These are phyloP conservation scores for Akabosia matsudoensis DNA, from an alignment of 1,140 invertebrate genomes.

Conservation along the genomic window DNA sequence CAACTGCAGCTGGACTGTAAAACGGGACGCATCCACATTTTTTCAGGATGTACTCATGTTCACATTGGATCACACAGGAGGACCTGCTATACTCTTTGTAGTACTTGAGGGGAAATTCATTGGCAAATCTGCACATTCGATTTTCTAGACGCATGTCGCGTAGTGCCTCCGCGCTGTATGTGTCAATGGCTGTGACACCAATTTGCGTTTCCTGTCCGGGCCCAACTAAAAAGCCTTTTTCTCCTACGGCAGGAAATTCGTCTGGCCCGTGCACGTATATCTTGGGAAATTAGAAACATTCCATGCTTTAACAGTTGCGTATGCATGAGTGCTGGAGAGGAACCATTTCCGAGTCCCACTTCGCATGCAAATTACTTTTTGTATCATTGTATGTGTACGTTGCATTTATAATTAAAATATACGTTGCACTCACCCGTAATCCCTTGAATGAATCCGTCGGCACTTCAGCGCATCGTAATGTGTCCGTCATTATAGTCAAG, in stretches of 20 bases:
- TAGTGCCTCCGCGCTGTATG: slow-evolving; percentile 36
- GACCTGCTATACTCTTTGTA: slow-evolving; percentile 45
- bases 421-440: slow-evolving; percentile 15
- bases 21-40: slow-evolving; percentile 41
- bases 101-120: slow-evolving; percentile 41
- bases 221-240: slow-evolving; percentile 44
- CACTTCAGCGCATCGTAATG: slow-evolving; percentile 39
- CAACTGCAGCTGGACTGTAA: slow-evolving; percentile 35
- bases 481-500: slow-evolving; percentile 16
- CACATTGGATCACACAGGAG: slow-evolving; percentile 44
- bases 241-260: slow-evolving; percentile 45
- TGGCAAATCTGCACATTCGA: slow-evolving; percentile 43
- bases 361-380: background rate
- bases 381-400: background rate
- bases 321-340: no score
- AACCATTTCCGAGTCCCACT: no score
- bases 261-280: slow-evolving; percentile 46
- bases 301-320: no score
- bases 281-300: no score
- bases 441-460: slow-evolving; percentile 46
- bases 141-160: slow-evolving; percentile 31
- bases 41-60: slow-evolving; percentile 37
- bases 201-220: slow-evolving; percentile 43
- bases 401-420: background rate
- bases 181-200: slow-evolving; percentile 31